A percentile compares a stretch with the other conserved stretches of the same genome.
These are phyloP conservation scores for Mesorhabditis belari DNA, from an alignment of 2,888 invertebrate genomes.

Conservation along the genomic window DNA sequence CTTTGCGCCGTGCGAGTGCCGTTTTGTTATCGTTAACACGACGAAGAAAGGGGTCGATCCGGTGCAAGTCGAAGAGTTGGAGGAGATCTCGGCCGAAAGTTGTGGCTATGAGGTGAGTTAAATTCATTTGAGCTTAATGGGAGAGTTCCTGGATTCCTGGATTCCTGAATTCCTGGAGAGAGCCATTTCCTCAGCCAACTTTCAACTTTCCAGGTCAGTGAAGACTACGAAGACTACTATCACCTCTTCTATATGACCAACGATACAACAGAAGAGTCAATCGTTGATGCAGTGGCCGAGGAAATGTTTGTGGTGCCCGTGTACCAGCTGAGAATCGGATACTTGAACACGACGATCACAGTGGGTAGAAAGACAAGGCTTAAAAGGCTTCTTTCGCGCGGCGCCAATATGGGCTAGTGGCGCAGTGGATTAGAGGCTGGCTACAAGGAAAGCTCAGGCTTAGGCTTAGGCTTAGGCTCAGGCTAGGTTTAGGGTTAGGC, in stretches of 20 bases:
- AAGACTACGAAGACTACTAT: conserved; percentile 2
- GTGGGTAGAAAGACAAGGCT: background rate
- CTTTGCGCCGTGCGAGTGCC: conserved; percentile 2
- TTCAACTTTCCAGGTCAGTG: background rate
- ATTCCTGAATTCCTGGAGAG: too few relatives aligned
- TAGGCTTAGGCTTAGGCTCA: too few relatives aligned
- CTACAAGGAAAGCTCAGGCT: too few relatives aligned
- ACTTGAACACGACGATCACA: conserved; percentile 1
- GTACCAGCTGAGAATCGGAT: conserved; percentile 2
- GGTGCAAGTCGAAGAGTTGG: conserved; percentile 6
- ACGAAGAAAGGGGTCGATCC: conserved; percentile 1
- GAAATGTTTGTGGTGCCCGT: conserved; percentile 6
- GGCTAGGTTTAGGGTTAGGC: too few relatives aligned
- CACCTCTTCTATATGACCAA: conserved; percentile 7
- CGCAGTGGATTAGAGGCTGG: too few relatives aligned
- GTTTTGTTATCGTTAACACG: conserved; percentile 8
- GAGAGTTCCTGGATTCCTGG: too few relatives aligned
- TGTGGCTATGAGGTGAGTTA: conserved; percentile 3
- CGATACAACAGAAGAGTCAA: background rate
- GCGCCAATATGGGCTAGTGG: background rate
- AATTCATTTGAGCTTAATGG: background rate
- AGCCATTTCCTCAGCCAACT: too few relatives aligned
- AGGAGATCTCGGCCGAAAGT: conserved; percentile 8
- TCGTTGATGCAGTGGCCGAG: background rate
- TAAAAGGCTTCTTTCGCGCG: background rate